Evolutionary conservation across 2,797 vertebrate species (phyloP), one percentile per base, ranked within the genome.

Genomic region (Epinephelus awoara): DNA sequence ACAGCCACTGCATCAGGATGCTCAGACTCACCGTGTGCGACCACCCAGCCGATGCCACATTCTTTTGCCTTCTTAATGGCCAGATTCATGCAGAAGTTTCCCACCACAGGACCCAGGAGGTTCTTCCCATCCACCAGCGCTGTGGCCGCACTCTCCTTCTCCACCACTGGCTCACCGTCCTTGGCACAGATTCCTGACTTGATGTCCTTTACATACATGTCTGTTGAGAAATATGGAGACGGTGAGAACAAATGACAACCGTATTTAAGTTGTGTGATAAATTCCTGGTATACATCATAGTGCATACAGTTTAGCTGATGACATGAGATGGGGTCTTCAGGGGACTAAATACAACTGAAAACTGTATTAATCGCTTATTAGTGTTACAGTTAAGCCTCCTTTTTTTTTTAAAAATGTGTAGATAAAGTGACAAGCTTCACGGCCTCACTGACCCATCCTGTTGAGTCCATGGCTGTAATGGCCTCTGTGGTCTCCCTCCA

Each of bases 401-500:
- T 55, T 6, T 50, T 66, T 34, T 21, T 38, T 57, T 51, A 3
- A n/a, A 55, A 10, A 58, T n/a, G 29, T 59, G 23, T 56, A 77
- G 27, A 40, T 23, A 5, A 40, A 50, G 7, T 42, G 44, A 52
- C 38, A 34, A 29, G 10, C 15, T 2, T 29, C 3, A 18, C 29
- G 27, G 1, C 2, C 15, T 2, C 58, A 89, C 94, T 84, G 12
- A 96, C 96, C 95, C 92, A 95, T 92, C 77, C 95, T 88, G 89
- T 96, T 96, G 65, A 96, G 95, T 27, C 96, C 95, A 3, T 96
- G 95, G 85, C 96, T 96, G 88, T 94, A 95, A 90, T 96, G 96
- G 2, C 95, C 96, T 29, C 95, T 90, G 83, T 83, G 68, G 86
- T 96, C 95, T 7, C 94, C 96, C 70, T 94, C 95, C 79, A 96